A percentile compares a stretch with the other conserved stretches of the same genome.
Evolutionary conservation across 2,797 vertebrate genomes (phyloP).

Genomic region (Gallinago stenura): DNA sequence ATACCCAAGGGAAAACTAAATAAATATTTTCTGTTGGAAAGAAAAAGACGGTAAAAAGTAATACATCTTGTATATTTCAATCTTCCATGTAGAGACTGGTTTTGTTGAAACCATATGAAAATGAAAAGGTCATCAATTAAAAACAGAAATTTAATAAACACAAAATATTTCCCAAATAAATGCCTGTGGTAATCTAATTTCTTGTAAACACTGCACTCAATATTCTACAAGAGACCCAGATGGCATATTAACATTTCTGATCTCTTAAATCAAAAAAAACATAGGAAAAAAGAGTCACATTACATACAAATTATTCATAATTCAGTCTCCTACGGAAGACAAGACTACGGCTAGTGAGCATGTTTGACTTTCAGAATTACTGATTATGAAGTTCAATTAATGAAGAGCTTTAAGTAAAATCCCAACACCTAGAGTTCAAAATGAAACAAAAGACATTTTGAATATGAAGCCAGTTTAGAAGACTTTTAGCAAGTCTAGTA

Average conservation of each 20-base stretch:
- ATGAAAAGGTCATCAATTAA: constrained; percentile 79
- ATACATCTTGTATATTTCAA: constrained; percentile 25
- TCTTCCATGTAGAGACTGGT: constrained; percentile 31
- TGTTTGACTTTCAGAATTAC: constrained; percentile 8
- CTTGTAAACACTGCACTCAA: constrained; percentile 77
- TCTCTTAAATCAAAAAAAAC: not conserved
- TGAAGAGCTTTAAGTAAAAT: constrained; percentile 34
- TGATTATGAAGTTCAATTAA: constrained; percentile 12
- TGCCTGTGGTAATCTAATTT: constrained; percentile 80
- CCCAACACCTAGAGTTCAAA: not conserved
- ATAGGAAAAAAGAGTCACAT: not conserved
- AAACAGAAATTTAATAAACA: constrained; percentile 82
- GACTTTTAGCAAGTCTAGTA: not conserved
- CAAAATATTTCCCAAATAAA: constrained; percentile 83
- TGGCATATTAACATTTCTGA: constrained; percentile 70
- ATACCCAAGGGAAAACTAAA: not conserved
- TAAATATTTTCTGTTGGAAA: not conserved
- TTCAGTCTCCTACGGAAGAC: constrained; percentile 20
- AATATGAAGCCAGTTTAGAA: not conserved
- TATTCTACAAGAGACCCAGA: constrained; percentile 74
- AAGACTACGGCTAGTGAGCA: constrained; percentile 13
- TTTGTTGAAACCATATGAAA: constrained; percentile 79
- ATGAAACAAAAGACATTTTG: not conserved
- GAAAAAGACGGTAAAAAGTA: constrained; percentile 35
- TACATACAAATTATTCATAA: constrained; percentile 15